Evolutionary conservation across 1,140 invertebrate species (phyloP), one percentile per base, ranked within the genome.

Genomic region (Frieseomelitta varia): DNA sequence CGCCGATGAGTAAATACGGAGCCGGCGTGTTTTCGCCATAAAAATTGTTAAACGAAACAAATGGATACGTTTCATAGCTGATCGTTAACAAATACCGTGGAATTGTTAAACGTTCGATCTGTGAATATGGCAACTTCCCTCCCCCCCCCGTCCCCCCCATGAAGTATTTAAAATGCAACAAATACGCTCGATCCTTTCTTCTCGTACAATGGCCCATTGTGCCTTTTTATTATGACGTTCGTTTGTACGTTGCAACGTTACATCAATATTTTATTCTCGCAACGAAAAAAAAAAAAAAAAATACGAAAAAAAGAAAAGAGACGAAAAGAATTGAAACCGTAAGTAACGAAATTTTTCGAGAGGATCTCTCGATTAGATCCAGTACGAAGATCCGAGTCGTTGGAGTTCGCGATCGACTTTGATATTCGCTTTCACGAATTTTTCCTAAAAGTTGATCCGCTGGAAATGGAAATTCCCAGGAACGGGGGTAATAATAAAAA

Each of bases 11-110:
- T 61, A 65, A 81, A 85, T 53, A 30, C 24, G 47, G 21, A 51
- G 17, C 4, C 61, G 55, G 24, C 4, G 47, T 47, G 79, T 67
- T 51, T 21, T 53, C 8, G 24, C 67, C 67, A 80, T 53, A 76
- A 75, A 79, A 81, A 76, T 76, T 77, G 80, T 69, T 68, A 81
- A 87, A 89, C 76, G 85, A 88, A 90, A 87, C 71, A 67, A 90
- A 89, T 88, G 85, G 84, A 88, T 79, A 85, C 76, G 87, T 90
- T 90, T 86, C 77, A 83, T 68, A 75, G 27, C 10, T 39, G 61
- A 53, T 58, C n/a, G 79, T 84, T 88, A 58, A 47, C 39, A 80
- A 80, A 79, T 79, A 55, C 55, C 17, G 55, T 0, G 19, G 11
- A 34, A 2, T 8, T 58, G 61, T 82, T 67, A 47, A 68, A 68